Conservation (phyloP, 2,888 invertebrate genomes). For the Maniola hyperantus region DNA sequence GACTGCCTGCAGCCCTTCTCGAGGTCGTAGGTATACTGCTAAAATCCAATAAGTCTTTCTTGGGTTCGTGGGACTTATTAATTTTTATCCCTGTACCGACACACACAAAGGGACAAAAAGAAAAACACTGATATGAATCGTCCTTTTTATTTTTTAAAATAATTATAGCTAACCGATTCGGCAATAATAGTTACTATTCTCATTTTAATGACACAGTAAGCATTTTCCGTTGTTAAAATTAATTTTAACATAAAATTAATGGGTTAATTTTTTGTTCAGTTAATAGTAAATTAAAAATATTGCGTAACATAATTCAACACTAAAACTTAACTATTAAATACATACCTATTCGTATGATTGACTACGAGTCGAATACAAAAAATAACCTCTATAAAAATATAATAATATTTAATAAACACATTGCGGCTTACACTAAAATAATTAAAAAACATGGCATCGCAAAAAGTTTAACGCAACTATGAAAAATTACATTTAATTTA, state of each 20-base stretch:
- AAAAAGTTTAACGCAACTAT: slow-evolving; percentile 58
- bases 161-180: slow-evolving; percentile 84
- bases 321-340: slow-evolving; percentile 73
- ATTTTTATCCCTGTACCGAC: too few species aligned
- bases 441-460: slow-evolving; percentile 78
- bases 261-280: slow-evolving; percentile 74
- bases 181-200: slow-evolving; percentile 80
- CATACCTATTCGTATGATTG: slow-evolving; percentile 62
- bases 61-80: too few species aligned
- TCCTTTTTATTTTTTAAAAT: slow-evolving; percentile 83
- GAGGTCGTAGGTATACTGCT: too few species aligned
- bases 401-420: slow-evolving; percentile 78
- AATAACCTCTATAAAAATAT: slow-evolving; percentile 80
- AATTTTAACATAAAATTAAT: slow-evolving; percentile 62
- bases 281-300: slow-evolving; percentile 61
- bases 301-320: slow-evolving; percentile 73
- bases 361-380: slow-evolving; percentile 74
- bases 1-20: too few species aligned
- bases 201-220: slow-evolving; percentile 80
- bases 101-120: slow-evolving; percentile 22
- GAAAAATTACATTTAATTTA: slow-evolving; percentile 52
- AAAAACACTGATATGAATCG: slow-evolving; percentile 73
- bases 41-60: too few species aligned
- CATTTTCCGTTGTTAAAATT: slow-evolving; percentile 78
- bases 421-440: slow-evolving; percentile 66